Evolutionary conservation across 2,113 vertebrate species (phyloP).

Genomic region (Clarias gariepinus): DNA sequence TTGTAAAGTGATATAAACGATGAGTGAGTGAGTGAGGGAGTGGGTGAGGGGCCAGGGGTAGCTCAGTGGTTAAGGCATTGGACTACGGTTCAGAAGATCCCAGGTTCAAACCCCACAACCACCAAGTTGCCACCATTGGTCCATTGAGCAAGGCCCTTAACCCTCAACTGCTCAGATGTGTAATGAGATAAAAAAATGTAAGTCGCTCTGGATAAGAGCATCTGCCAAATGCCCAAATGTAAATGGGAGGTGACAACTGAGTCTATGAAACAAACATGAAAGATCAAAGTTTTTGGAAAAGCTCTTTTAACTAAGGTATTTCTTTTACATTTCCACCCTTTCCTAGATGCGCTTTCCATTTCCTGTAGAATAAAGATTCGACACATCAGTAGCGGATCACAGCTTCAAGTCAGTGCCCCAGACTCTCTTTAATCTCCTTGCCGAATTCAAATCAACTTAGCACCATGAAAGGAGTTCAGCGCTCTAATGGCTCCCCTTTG

Average conservation of each 20-base stretch:
- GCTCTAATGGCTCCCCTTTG: slow-evolving; percentile 45
- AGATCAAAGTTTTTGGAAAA: not conserved
- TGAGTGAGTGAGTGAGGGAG: too few species aligned
- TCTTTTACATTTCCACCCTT: not conserved
- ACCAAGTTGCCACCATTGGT: too few species aligned
- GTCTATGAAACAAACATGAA: not conserved
- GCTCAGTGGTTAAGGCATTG: too few species aligned
- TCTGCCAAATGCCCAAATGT: too few species aligned
- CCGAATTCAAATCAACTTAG: slow-evolving; percentile 39
- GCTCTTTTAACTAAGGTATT: not conserved
- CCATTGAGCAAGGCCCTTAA: too few species aligned
- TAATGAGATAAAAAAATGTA: too few species aligned
- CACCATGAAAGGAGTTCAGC: slow-evolving; percentile 31
- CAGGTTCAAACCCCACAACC: too few species aligned
- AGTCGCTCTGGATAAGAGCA: too few species aligned
- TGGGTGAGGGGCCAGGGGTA: too few species aligned
- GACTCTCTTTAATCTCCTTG: slow-evolving; percentile 40
- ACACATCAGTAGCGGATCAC: slow-evolving; percentile 31
- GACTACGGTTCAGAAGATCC: too few species aligned
- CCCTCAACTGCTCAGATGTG: too few species aligned
- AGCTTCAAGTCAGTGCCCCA: slow-evolving; percentile 10
- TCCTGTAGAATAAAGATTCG: slow-evolving; percentile 15
- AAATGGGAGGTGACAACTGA: not conserved
- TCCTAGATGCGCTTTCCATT: not conserved
- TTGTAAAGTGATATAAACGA: too few species aligned